Conservation (phyloP, 2,888 invertebrate species). For the Xanthorhoe designata region DNA sequence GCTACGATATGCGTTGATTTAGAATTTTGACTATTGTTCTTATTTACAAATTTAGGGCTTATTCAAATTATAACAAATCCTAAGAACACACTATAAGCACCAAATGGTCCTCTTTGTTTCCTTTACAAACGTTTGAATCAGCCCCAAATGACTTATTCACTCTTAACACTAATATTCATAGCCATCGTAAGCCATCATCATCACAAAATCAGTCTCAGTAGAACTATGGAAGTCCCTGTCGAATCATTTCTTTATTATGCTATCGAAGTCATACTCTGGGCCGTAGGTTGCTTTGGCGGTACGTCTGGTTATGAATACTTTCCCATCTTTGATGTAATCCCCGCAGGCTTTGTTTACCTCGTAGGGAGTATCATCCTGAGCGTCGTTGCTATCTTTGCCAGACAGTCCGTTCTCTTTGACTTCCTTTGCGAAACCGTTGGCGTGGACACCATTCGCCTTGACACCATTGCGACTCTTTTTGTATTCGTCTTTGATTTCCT, state of each 20-base stretch:
- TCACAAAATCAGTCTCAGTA: conserved; percentile 80
- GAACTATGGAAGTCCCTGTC: conserved; percentile 60
- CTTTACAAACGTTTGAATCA: conserved; percentile 46
- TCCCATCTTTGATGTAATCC: conserved; percentile 69
- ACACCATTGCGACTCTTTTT: conserved; percentile 55
- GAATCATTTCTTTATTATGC: conserved; percentile 78
- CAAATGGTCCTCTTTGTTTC: conserved; percentile 49
- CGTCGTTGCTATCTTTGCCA: conserved; percentile 52
- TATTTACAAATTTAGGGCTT: conserved; percentile 46
- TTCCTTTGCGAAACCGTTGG: conserved; percentile 50
- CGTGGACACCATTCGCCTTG: conserved; percentile 51
- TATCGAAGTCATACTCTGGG: conserved; percentile 67
- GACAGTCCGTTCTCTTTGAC: conserved; percentile 51
- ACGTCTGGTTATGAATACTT: conserved; percentile 70
- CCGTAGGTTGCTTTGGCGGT: conserved; percentile 66
- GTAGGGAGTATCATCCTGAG: conserved; percentile 64
- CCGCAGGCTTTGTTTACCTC: conserved; percentile 69
- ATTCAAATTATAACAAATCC: conserved; percentile 51
- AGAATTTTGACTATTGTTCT: conserved; percentile 52
- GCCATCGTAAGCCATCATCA: conserved; percentile 68
- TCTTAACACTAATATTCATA: conserved; percentile 56
- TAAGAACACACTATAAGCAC: conserved; percentile 49
- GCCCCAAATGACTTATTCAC: conserved; percentile 54
- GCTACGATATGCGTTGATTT: conserved; percentile 71
- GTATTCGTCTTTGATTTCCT: conserved; percentile 56